Evolutionary conservation across 2,113 vertebrate species (phyloP).

Genomic region (Gopherus flavomarginatus): DNA sequence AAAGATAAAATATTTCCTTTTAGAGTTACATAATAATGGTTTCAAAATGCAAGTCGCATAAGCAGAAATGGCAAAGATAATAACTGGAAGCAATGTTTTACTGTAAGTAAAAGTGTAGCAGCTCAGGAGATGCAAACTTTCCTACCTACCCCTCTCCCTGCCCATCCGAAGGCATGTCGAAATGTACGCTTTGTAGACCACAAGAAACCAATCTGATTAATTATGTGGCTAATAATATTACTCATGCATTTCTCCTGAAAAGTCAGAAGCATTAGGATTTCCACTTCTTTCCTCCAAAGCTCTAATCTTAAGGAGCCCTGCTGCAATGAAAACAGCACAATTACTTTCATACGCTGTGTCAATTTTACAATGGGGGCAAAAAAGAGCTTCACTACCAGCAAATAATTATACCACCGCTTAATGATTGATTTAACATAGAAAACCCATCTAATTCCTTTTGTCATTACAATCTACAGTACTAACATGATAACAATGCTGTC

Average conservation of each 20-base stretch:
- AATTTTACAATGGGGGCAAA: conserved; percentile 76
- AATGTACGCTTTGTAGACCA: conserved; percentile 72
- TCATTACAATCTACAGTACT: conserved; percentile 78
- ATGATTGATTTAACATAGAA: conserved; percentile 84
- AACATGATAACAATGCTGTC: conserved; percentile 74
- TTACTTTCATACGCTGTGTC: conserved; percentile 77
- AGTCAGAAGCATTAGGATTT: conserved; percentile 80
- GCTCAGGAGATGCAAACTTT: conserved; percentile 52
- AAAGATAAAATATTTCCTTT: conserved; percentile 26
- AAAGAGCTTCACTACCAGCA: conserved; percentile 78
- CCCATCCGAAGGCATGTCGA: conserved; percentile 60
- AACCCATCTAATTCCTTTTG: conserved; percentile 81
- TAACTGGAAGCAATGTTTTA: conserved; percentile 72
- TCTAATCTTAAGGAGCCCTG: conserved; percentile 78
- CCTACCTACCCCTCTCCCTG: conserved; percentile 69
- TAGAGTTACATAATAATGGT: conserved; percentile 26
- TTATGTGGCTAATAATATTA: conserved; percentile 77
- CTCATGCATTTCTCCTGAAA: conserved; percentile 79
- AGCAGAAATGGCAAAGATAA: conserved; percentile 67
- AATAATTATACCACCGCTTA: conserved; percentile 82
- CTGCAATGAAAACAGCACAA: conserved; percentile 79
- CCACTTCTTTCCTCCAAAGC: conserved; percentile 73
- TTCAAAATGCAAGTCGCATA: conserved; percentile 64
- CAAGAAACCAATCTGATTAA: conserved; percentile 73
- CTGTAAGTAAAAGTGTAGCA: conserved; percentile 75